A percentile compares a stretch with the other conserved stretches of the same genome.
Evolutionary conservation across 2,113 vertebrate species (phyloP).

Genomic region (Tachysurus vachellii): DNA sequence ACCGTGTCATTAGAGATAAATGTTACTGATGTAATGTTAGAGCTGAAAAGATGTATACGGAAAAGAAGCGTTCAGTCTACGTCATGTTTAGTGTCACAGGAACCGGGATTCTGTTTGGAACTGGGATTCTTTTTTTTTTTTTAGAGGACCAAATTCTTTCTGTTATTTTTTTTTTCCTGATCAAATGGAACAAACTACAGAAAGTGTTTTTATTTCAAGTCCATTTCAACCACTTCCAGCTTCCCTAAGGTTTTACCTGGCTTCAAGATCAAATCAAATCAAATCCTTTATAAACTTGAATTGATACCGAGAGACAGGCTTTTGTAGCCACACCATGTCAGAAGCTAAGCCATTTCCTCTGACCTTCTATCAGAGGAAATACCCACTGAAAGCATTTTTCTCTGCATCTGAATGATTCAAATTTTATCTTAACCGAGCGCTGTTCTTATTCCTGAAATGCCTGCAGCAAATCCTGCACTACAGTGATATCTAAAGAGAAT

Average conservation of each 20-base stretch:
- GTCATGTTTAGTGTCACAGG: not conserved
- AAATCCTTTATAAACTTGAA: not conserved
- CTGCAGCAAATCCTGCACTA: not conserved
- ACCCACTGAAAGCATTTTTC: not conserved
- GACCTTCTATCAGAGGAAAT: not conserved
- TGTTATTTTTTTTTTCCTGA: not conserved
- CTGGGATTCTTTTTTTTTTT: not conserved
- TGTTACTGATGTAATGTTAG: too few relatives aligned
- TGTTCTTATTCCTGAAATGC: slow-evolving; percentile 6
- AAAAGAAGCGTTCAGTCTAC: not conserved
- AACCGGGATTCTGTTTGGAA: not conserved
- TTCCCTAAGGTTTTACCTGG: not conserved
- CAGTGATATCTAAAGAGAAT: too few relatives aligned
- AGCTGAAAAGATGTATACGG: not conserved
- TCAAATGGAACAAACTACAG: not conserved
- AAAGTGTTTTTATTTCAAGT: not conserved
- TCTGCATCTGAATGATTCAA: not conserved
- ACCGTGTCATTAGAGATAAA: too few relatives aligned
- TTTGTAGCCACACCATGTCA: too few relatives aligned
- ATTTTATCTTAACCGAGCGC: not conserved
- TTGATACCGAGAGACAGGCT: not conserved
- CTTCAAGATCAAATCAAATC: not conserved
- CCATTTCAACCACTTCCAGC: not conserved
- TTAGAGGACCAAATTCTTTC: not conserved
- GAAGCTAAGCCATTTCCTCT: not conserved